Percentiles rank a stretch among this genome's conserved stretches.
phyloP scores from a whole-genome alignment of 2,797 vertebrate species.

The Girardinus metallicus region DNA sequence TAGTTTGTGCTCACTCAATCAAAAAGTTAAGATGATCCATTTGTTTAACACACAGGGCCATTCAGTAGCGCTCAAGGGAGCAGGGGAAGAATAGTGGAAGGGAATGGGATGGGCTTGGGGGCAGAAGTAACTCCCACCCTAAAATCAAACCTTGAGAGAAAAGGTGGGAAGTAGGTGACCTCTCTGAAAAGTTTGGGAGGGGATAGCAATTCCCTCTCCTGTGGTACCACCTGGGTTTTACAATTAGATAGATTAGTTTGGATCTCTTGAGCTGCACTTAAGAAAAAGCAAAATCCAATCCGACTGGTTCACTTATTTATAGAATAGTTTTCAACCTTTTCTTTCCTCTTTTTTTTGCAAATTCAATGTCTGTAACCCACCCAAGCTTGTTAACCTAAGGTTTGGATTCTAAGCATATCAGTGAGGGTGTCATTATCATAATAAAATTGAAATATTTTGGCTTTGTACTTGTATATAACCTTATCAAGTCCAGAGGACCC shows the following conservation, averaged over 20 bases:
- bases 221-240: conserved; percentile 10
- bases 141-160: conserved; percentile 67
- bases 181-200: conserved; percentile 54
- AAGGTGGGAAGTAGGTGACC: conserved; percentile 60
- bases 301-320: conserved; percentile 5
- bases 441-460: not conserved
- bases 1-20: conserved; percentile 86
- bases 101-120: conserved; percentile 66
- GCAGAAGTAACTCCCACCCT: conserved; percentile 64
- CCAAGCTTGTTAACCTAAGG: not conserved
- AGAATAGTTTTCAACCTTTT: not conserved
- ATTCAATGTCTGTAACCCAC: conserved; percentile 7
- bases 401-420: not conserved
- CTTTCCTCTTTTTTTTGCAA: conserved; percentile 12
- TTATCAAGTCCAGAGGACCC: too few relatives aligned
- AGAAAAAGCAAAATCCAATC: conserved; percentile 1
- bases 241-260: conserved; percentile 10
- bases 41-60: conserved; percentile 86
- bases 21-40: conserved; percentile 87
- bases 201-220: conserved; percentile 37
- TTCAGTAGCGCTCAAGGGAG: conserved; percentile 83
- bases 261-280: conserved; percentile 9
- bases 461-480: too few relatives aligned
- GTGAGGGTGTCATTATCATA: not conserved
- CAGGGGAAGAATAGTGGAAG: conserved; percentile 72